Evolutionary conservation across 2,113 vertebrate genomes (phyloP).

Genomic region (Sorex fumeus): DNA sequence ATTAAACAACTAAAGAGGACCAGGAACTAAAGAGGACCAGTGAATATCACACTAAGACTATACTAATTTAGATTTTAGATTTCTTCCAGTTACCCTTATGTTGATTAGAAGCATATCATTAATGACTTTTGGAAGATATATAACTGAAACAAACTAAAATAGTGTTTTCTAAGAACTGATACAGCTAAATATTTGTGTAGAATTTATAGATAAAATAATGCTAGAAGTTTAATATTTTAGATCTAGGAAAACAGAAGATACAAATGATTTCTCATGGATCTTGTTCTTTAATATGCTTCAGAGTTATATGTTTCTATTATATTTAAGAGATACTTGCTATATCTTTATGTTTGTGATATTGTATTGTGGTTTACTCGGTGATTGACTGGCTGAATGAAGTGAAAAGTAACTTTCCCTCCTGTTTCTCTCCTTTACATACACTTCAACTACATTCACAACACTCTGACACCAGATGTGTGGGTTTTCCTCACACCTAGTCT

Average conservation of each 20-base stretch:
- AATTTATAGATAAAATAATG: background rate
- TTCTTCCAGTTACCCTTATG: background rate
- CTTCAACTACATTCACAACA: background rate
- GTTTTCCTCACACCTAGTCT: background rate
- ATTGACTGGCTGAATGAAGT: background rate
- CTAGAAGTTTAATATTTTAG: background rate
- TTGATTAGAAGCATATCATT: background rate
- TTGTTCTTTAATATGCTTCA: background rate
- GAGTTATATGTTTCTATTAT: background rate
- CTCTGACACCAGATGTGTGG: background rate
- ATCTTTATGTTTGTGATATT: background rate
- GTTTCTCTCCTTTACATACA: background rate
- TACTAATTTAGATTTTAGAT: background rate
- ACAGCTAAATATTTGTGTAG: background rate
- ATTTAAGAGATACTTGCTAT: background rate
- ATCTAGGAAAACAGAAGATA: background rate
- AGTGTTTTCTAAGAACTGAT: background rate
- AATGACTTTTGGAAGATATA: background rate
- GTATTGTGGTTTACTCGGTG: background rate
- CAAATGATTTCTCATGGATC: background rate
- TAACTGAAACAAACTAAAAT: conserved; percentile 42
- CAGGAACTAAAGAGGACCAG: too few species aligned
- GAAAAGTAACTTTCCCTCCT: background rate
- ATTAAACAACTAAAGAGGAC: background rate
- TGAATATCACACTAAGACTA: background rate